phyloP scores from a whole-genome alignment of 2,888 invertebrate genomes.

The Exephanes ischioxanthus region DNA sequence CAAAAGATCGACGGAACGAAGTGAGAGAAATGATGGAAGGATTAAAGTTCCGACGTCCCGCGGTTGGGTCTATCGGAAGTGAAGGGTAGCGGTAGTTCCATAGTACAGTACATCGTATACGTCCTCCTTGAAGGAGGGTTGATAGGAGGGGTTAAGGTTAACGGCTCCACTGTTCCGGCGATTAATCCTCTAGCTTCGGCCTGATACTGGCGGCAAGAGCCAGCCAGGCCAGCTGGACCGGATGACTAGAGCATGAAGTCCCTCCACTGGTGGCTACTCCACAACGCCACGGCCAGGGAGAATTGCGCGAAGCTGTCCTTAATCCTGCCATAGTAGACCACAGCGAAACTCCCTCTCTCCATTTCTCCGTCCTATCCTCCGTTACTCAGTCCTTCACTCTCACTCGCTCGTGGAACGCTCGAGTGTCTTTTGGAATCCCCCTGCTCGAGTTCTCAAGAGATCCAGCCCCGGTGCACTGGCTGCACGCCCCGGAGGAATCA shows the following conservation, averaged over 20 bases:
- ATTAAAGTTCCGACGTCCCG: constrained; percentile 42
- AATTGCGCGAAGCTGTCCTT: constrained; percentile 73
- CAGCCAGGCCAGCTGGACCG: constrained; percentile 49
- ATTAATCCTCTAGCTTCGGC: constrained; percentile 75
- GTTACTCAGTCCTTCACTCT: constrained; percentile 37
- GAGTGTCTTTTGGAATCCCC: constrained; percentile 63
- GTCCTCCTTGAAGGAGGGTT: constrained; percentile 37
- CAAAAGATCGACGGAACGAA: constrained; percentile 25
- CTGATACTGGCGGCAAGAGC: constrained; percentile 64
- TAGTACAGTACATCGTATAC: constrained; percentile 18
- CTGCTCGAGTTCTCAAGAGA: constrained; percentile 56
- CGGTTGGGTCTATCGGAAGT: constrained; percentile 31
- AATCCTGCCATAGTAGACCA: constrained; percentile 70
- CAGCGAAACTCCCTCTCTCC: constrained; percentile 12
- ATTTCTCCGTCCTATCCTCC: constrained; percentile 11
- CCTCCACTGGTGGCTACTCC: constrained; percentile 40
- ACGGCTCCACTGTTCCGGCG: constrained; percentile 69
- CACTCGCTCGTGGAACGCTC: constrained; percentile 47
- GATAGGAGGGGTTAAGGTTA: constrained; percentile 70
- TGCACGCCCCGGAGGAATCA: constrained; percentile 37
- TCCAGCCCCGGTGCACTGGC: constrained; percentile 51
- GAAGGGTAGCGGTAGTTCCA: constrained; percentile 12
- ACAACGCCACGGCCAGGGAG: constrained; percentile 67
- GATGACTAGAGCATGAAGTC: constrained; percentile 53
- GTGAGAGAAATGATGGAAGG: constrained; percentile 26